Percentiles rank a stretch among this genome's conserved stretches.
Conservation (phyloP, 1,140 invertebrate genomes). For the Nautilus pompilius region DNA sequence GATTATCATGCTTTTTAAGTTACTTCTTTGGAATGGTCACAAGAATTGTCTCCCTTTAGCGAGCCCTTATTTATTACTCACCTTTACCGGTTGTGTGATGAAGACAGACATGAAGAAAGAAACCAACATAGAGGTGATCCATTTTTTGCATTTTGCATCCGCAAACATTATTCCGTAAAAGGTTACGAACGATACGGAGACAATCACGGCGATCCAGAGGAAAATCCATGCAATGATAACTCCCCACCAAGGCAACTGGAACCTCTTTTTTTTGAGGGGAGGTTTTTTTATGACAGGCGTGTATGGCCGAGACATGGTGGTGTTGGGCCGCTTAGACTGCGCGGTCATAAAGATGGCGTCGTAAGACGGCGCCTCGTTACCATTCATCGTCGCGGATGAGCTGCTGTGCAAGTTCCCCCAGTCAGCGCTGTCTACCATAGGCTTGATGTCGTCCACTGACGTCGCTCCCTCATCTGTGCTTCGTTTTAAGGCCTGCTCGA, state of each 20-base stretch:
- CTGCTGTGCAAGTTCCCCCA: constrained; percentile 10
- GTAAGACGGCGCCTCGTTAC: constrained; percentile 12
- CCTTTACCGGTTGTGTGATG: constrained; percentile 62
- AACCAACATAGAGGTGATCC: constrained; percentile 61
- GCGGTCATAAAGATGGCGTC: too few species aligned
- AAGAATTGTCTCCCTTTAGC: too few species aligned
- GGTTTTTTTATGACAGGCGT: constrained; percentile 12
- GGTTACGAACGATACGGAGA: constrained; percentile 59
- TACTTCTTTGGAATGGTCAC: too few species aligned
- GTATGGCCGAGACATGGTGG: constrained; percentile 16
- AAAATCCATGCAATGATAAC: constrained; percentile 59
- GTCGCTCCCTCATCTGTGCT: constrained; percentile 18
- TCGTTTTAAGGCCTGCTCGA: constrained; percentile 47
- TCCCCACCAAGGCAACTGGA: constrained; percentile 59
- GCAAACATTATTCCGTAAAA: constrained; percentile 62
- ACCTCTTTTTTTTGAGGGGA: constrained; percentile 39
- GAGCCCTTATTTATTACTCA: constrained; percentile 24
- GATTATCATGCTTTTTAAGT: too few species aligned
- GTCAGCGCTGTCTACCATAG: constrained; percentile 21
- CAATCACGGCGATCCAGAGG: constrained; percentile 51
- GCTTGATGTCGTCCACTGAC: constrained; percentile 40
- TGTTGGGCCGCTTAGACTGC: too few species aligned
- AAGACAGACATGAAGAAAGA: constrained; percentile 62
- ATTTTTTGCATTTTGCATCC: constrained; percentile 61
- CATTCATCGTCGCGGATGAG: constrained; percentile 20